Base-by-base conservation (phyloP, 2,888 invertebrate species). In the Parochlus steinenii region DNA sequence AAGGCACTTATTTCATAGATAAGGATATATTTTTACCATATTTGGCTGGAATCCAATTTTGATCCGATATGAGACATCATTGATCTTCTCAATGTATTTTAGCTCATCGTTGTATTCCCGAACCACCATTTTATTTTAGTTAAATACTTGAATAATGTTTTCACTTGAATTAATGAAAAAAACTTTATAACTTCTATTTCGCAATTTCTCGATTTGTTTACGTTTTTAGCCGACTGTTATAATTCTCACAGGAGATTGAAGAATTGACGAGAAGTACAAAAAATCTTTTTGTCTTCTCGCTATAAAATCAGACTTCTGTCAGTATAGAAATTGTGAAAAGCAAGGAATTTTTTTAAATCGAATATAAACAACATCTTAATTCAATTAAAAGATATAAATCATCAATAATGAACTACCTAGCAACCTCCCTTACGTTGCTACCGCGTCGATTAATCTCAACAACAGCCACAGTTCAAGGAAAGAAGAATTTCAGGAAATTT, bases 1-100 rank as follows among this genome's bases (percentile, higher is more conserved):
- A n/a, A n/a, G n/a, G n/a, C n/a, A n/a, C n/a, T n/a, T n/a, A n/a
- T n/a, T n/a, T n/a, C n/a, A n/a, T n/a, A n/a, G n/a, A n/a, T n/a
- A n/a, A n/a, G n/a, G n/a, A n/a, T n/a, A n/a, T n/a, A n/a, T n/a
- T n/a, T n/a, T n/a, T n/a, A n/a, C n/a, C n/a, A 98, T 98, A 50
- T 97, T 95, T 1, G 95, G 93, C 52, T 98, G 97, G 58, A 98
- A 98, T 4, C 95, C 97, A 56, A 87, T 97, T 52, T 95, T 95
- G 42, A 99, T 98, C 51, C 69, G 73, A 90, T 95, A 98, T 46
- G 74, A 74, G 51, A 77, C 65, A 10, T 80, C 71, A 47, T 70
- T 76, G 4, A 93, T 67, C 58, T 83, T 89, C 54, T 98, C 93
- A 45, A 98, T 62, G 54, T 79, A 99, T 50, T 85, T 73, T 16